Evolutionary conservation across 2,797 vertebrate genomes (phyloP).

Genomic region (Lutjanus campechanus): DNA sequence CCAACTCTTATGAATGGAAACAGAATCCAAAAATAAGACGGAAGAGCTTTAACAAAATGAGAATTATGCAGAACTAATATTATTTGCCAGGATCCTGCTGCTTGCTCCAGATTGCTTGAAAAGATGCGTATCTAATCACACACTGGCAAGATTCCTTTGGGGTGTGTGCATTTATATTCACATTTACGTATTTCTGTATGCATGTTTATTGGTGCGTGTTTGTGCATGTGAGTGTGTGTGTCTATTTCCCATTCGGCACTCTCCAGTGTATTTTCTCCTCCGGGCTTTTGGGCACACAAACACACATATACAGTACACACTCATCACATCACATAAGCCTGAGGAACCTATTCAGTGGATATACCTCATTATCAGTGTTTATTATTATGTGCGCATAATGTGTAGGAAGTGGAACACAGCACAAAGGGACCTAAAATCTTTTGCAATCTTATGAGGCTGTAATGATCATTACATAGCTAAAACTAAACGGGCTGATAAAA

Average conservation of each 20-base stretch:
- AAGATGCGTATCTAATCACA: constrained; percentile 73
- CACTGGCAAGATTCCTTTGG: constrained; percentile 60
- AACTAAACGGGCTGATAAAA: background rate
- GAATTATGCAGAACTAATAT: constrained; percentile 66
- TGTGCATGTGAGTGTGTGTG: constrained; percentile 18
- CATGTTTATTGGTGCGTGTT: constrained; percentile 20
- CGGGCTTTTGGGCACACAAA: constrained; percentile 8
- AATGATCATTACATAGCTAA: constrained; percentile 1
- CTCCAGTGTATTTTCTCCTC: constrained; percentile 34
- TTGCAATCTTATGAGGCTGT: background rate
- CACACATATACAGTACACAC: constrained; percentile 5
- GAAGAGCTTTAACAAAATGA: constrained; percentile 61
- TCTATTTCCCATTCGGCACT: constrained; percentile 1
- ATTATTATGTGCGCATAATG: constrained; percentile 29
- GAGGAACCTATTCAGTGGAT: constrained; percentile 13
- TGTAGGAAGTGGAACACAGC: background rate
- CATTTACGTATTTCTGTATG: constrained; percentile 33
- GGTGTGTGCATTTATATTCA: constrained; percentile 45
- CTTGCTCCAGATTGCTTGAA: constrained; percentile 68
- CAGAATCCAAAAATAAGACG: constrained; percentile 63
- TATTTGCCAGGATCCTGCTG: constrained; percentile 66
- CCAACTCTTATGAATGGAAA: constrained; percentile 62
- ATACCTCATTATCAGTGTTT: constrained; percentile 16
- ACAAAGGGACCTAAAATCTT: background rate
- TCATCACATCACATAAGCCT: constrained; percentile 12